Evolutionary conservation across 1,140 invertebrate genomes (phyloP), one percentile per base, ranked within the genome.

Genomic region (Scaptomyza pallida): DNA sequence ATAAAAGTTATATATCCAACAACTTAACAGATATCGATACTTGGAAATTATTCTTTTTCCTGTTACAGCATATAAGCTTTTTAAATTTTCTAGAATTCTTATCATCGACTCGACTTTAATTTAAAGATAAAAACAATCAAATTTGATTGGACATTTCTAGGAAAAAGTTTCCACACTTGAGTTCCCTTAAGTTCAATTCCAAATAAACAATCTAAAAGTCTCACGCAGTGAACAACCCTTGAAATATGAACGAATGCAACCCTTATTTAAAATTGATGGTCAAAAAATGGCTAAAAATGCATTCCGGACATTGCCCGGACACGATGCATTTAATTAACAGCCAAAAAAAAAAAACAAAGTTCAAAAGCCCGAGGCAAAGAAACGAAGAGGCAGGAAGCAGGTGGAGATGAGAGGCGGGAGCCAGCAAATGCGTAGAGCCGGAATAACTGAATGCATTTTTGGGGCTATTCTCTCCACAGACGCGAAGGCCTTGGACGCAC

Each of bases 251-350:
- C 12, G 5, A 64, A 40, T 64, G 44, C 64, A 44, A 74, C 70
- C 74, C 74, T 35, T 64, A 19, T 21, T n/a, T n/a, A n/a, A 44
- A 12, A 19, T 44, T 69, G 45, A 37, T 72, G 60, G 56, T 57
- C 47, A 59, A 78, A 67, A 76, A 43, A 74, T 75, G 60, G 26
- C 8, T 30, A 48, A 63, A 54, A 33, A 44, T 54, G 62, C 17
- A 55, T 45, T 72, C 9, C 60, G 52, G 30, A 54, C 63, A 26
- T 62, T 64, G 56, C 21, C 56, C 45, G 59, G 55, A 61, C 48
- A n/a, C 26, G 51, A 65, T 75, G 80, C 80, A 86, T 83, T 83
- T 80, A 83, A 83, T 83, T 83, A 85, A 70, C 56, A 63, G 37
- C 40, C 35, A n/a, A 35, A 45, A 30, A 15, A 43, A 43, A 55